Conservation (phyloP, 2,888 invertebrate species). For the Aphodius sticticus region DNA sequence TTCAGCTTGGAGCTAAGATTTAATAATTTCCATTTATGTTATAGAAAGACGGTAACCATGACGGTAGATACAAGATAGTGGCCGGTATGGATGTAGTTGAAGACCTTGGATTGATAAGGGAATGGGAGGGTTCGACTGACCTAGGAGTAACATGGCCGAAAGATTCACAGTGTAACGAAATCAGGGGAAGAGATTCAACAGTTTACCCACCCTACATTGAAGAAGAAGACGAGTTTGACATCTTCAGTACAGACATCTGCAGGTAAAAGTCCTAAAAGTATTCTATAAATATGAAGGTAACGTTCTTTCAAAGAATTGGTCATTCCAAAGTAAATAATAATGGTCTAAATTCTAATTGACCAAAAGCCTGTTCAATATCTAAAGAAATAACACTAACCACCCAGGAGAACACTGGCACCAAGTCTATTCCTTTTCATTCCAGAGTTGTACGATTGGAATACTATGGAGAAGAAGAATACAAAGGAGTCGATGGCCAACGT, state of each 20-base stretch:
- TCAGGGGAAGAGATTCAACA: slow-evolving; percentile 38
- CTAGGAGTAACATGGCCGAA: slow-evolving; percentile 49
- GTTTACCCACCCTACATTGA: slow-evolving; percentile 40
- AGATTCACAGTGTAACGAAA: slow-evolving; percentile 53
- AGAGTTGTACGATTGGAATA: slow-evolving; percentile 20
- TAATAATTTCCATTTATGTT: not conserved
- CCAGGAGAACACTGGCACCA: not conserved
- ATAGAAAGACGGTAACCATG: slow-evolving; percentile 66
- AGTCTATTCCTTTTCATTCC: not conserved
- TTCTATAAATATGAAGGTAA: not conserved
- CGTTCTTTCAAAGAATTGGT: not conserved
- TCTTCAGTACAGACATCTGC: slow-evolving; percentile 40
- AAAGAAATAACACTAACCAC: too few species aligned
- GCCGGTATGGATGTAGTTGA: slow-evolving; percentile 64
- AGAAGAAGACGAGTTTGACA: slow-evolving; percentile 30
- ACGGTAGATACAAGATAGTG: slow-evolving; percentile 66
- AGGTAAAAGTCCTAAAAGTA: slow-evolving; percentile 31
- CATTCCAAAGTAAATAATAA: not conserved
- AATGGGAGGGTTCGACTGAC: slow-evolving; percentile 55
- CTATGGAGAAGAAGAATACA: slow-evolving; percentile 28
- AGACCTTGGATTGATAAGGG: slow-evolving; percentile 62
- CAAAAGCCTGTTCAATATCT: too few species aligned
- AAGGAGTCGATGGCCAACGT: slow-evolving; percentile 35
- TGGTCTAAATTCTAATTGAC: too few species aligned
- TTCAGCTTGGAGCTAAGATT: not conserved